Percentiles rank a stretch among this genome's conserved stretches.
Conservation (phyloP, 2,888 invertebrate species). For the Carpatolechia fugitivella region DNA sequence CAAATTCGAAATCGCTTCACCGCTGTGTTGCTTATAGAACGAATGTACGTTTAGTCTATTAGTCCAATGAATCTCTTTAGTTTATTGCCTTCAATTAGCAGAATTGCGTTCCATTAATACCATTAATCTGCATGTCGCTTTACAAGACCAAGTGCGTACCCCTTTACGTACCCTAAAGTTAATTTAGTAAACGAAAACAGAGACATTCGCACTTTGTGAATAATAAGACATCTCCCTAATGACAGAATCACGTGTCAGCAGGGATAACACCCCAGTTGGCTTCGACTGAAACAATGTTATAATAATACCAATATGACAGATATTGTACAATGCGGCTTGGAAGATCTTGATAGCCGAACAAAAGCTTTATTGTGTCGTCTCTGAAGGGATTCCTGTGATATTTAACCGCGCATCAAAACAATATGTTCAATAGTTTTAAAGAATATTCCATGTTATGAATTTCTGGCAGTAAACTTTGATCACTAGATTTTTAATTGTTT, state of each 20-base stretch:
- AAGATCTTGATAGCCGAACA: constrained; percentile 46
- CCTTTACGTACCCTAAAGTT: constrained; percentile 54
- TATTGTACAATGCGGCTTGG: constrained; percentile 38
- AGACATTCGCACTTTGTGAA: constrained; percentile 56
- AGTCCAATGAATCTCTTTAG: neutral
- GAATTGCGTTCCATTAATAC: constrained; percentile 54
- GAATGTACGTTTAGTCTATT: neutral
- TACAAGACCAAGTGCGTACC: constrained; percentile 42
- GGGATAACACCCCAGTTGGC: constrained; percentile 28
- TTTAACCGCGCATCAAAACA: constrained; percentile 3
- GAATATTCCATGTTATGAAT: no score
- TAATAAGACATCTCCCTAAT: constrained; percentile 65
- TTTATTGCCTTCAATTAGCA: constrained; percentile 35
- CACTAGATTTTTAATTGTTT: no score
- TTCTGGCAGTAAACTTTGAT: no score
- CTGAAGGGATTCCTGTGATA: constrained; percentile 28
- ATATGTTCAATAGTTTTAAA: no score
- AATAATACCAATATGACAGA: constrained; percentile 45
- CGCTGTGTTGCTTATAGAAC: neutral
- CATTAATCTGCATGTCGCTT: constrained; percentile 55
- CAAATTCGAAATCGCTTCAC: no score
- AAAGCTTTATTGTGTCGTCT: constrained; percentile 36
- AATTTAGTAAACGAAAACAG: constrained; percentile 65
- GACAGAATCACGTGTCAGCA: constrained; percentile 52
- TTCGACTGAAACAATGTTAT: constrained; percentile 27